Evolutionary conservation across 2,113 vertebrate species (phyloP), one percentile per base, ranked within the genome.

Genomic region (Sander vitreus): DNA sequence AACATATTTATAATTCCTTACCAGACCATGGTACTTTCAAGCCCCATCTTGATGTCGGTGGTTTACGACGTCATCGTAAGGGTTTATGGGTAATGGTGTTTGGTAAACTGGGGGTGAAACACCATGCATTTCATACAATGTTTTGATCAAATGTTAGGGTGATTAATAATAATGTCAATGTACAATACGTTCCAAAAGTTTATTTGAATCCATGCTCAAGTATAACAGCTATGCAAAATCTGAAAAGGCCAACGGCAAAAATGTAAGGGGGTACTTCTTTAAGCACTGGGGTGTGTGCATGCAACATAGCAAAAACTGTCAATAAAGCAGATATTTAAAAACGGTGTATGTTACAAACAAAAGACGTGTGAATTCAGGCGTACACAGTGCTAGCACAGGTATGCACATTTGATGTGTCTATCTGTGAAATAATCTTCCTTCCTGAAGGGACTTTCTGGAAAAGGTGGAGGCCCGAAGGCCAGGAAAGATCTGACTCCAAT

Each of bases 1-100:
- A 79, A 78, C 18, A 63, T 47, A 71, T 86, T 79, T 76, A 21
- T 18, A 0, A 57, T 13, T 71, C 18, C 97, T 97, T 94, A 97
- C 97, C 97, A 97, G 69, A 97, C 97, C 96, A 97, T 97, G 83
- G 97, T 97, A 92, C 97, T 97, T 88, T 97, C 97, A 83, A 97
- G 95, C 93, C 96, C 97, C 96, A 97, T 97, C 92, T 95, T 96
- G 92, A 85, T 25, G 78, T 50, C 60, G 68, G 76, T 65, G 48
- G 78, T 73, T 70, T 65, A 21, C 68, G 43, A 84, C 85, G 90
- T 88, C 77, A 60, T 25, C 76, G 68, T 9, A 68, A 14, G 58
- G 89, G 58, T 0, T 92, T 89, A 8, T 89, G 91, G 92, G 91
- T 88, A 91, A 89, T 90, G 90, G 8, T 47, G 88, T 86, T n/a